Conservation (phyloP, 2,113 vertebrate genomes). For the Triplophysa siluroides region DNA sequence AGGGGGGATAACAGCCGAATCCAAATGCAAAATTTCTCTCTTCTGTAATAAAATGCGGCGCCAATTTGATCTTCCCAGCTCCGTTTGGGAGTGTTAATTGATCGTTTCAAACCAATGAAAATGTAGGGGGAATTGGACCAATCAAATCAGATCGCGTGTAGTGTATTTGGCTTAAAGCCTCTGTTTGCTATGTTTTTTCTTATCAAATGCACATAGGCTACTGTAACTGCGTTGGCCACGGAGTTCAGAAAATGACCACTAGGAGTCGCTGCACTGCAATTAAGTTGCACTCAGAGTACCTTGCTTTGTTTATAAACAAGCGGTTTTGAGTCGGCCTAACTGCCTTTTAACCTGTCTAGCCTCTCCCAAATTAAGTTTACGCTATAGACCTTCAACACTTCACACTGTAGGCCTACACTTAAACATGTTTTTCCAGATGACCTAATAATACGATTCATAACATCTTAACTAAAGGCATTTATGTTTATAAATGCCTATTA, state of each 20-base stretch:
- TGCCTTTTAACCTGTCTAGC: slow-evolving; percentile 15
- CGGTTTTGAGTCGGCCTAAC: slow-evolving; percentile 1
- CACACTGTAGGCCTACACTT: too few relatives aligned
- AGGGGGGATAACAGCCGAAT: slow-evolving; percentile 54
- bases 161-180: slow-evolving; percentile 57
- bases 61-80: slow-evolving; percentile 73
- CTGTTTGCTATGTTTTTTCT: slow-evolving; percentile 31
- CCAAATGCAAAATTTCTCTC: slow-evolving; percentile 71
- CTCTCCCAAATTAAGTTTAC: neutral
- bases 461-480: too few relatives aligned
- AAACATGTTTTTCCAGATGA: too few relatives aligned
- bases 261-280: slow-evolving; percentile 73
- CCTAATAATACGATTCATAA: too few relatives aligned
- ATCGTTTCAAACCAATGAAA: slow-evolving; percentile 70
- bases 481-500: too few relatives aligned
- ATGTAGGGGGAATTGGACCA: slow-evolving; percentile 67
- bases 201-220: slow-evolving; percentile 31
- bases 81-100: slow-evolving; percentile 75
- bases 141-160: slow-evolving; percentile 65
- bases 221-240: slow-evolving; percentile 22
- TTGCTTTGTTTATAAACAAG: slow-evolving; percentile 31
- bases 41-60: slow-evolving; percentile 75
- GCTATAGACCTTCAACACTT: too few relatives aligned
- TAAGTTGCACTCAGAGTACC: neutral
- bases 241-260: slow-evolving; percentile 52